Base-by-base conservation (phyloP, 1,140 invertebrate genomes). In the Teleopsis dalmanni region DNA sequence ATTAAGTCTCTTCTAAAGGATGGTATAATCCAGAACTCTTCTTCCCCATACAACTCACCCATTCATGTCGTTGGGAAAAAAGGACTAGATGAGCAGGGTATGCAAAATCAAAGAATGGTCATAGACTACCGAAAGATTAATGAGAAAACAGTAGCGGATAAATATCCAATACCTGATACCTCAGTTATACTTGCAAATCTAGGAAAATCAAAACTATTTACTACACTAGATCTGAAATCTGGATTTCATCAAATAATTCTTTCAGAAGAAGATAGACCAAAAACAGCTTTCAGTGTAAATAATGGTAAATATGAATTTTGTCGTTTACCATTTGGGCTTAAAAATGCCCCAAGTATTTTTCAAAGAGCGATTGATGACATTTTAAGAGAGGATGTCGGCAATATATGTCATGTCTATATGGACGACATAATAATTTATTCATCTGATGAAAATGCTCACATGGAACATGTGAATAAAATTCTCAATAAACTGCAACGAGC, bases 201-300 rank as follows among this genome's bases (percentile, higher is more conserved):
- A 34, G 60, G 56, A 0, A 60, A 60, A 13, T 49, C 60, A 6
- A 55, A 58, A 40, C 73, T 61, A 48, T 76, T 77, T 50, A 57
- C 58, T 5, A 60, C 60, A 0, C 46, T 78, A 2, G 74, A 79
- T 58, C 37, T 76, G 4, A 53, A 52, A 3, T 64, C 56, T 35
- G 76, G 76, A 7, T 79, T 74, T 58, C 73, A 70, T 57, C 76
- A 79, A 54, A 63, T 78, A 21, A 35, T 48, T 4, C 47, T 78
- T 0, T 50, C 63, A 18, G 45, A 53, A 41, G 47, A 62, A 6
- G 58, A 69, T 50, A 57, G 35, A 7, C 42, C 54, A 3, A 76
- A 76, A 55, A 75, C 73, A 0, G 72, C 66, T 1, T 75, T 76
- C 52, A 47, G 48, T 0, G 65, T 59, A 14, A 60, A 47, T 25